Conservation (phyloP, 2,113 vertebrate species). For the Paraplagusia blochii region DNA sequence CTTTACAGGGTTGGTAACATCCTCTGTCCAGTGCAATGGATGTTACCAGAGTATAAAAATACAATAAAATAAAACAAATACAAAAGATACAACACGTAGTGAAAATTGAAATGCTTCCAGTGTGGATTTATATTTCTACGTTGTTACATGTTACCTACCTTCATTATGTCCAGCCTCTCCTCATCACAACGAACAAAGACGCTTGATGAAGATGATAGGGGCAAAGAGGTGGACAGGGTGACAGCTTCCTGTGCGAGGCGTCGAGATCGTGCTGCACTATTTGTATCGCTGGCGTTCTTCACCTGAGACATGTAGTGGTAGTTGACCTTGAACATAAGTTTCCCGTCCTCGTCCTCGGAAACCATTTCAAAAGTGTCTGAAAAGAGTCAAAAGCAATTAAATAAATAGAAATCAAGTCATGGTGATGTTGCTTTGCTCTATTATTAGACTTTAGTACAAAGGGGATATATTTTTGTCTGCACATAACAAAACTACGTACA, state of each 20-base stretch:
- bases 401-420: background rate
- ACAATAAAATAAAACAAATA: too few species aligned
- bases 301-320: conserved; percentile 99
- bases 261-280: conserved; percentile 92
- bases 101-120: too few species aligned
- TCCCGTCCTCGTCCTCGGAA: conserved; percentile 96
- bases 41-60: too few species aligned
- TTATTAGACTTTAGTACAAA: too few species aligned
- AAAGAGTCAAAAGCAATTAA: background rate
- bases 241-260: conserved; percentile 97
- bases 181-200: conserved; percentile 98
- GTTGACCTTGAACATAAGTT: conserved; percentile 96
- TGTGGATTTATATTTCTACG: too few species aligned
- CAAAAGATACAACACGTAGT: too few species aligned
- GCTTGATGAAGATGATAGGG: conserved; percentile 93
- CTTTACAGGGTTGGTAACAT: too few species aligned
- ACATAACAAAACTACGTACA: too few species aligned
- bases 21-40: too few species aligned
- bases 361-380: conserved; percentile 99
- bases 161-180: conserved; percentile 97
- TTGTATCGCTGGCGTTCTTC: conserved; percentile 94
- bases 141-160: too few species aligned
- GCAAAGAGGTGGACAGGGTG: conserved; percentile 95
- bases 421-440: too few species aligned
- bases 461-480: too few species aligned